phyloP scores from a whole-genome alignment of 2,888 invertebrate genomes.

The Sphinx pinastri region DNA sequence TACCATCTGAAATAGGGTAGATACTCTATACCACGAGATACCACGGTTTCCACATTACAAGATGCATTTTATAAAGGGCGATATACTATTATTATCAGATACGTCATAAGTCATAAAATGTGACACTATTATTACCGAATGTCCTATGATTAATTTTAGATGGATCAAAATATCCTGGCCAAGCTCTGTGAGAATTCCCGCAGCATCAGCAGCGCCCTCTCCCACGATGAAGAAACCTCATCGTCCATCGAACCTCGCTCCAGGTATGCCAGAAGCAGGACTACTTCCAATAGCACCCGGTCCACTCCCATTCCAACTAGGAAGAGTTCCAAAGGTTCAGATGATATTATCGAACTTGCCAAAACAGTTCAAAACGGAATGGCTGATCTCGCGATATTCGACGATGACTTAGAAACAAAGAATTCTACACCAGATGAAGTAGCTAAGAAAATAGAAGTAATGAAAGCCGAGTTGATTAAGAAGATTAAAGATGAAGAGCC shows the following conservation, averaged over 20 bases:
- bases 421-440: conserved; percentile 58
- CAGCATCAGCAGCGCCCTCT: conserved; percentile 67
- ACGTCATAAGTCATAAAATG: too few relatives aligned
- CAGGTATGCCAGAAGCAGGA: conserved; percentile 60
- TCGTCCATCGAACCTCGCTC: conserved; percentile 68
- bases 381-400: conserved; percentile 73
- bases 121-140: too few relatives aligned
- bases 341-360: conserved; percentile 77
- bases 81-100: too few relatives aligned
- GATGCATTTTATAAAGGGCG: too few relatives aligned
- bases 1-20: too few relatives aligned
- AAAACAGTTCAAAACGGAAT: conserved; percentile 84
- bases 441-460: conserved; percentile 66
- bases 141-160: conserved; percentile 45
- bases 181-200: conserved; percentile 72
- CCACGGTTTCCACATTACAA: too few relatives aligned
- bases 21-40: too few relatives aligned
- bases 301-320: conserved; percentile 64
- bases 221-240: conserved; percentile 72
- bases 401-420: conserved; percentile 58
- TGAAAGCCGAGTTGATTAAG: conserved; percentile 70
- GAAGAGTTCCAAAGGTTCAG: conserved; percentile 66
- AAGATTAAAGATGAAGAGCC: conserved; percentile 71
- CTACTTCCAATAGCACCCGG: conserved; percentile 60
- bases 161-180: conserved; percentile 64